Percentiles rank a stretch among this genome's conserved stretches.
These are phyloP conservation scores for Xiphophorus maculatus DNA, from an alignment of 2,113 vertebrate species.

Conservation along the genomic window DNA sequence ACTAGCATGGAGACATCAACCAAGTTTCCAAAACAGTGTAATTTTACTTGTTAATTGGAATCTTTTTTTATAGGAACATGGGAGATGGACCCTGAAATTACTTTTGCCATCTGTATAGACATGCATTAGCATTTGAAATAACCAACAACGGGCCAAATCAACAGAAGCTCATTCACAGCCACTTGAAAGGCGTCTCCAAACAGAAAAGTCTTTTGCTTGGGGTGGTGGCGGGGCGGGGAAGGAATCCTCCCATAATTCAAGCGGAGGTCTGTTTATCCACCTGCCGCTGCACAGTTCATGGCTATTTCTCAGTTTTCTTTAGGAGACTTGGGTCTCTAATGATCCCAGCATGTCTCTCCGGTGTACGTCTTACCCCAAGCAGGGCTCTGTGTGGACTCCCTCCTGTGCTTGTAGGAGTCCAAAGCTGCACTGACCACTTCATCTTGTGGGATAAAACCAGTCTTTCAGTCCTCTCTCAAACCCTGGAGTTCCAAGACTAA, in stretches of 20 bases:
- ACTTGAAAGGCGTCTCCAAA: constrained; percentile 47
- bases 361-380: constrained; percentile 61
- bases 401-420: constrained; percentile 43
- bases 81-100: constrained; percentile 68
- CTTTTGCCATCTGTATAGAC: constrained; percentile 68
- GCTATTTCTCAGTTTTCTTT: constrained; percentile 61
- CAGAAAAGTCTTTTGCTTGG: constrained; percentile 32
- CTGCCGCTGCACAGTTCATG: constrained; percentile 62
- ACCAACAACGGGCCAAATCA: constrained; percentile 52
- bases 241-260: constrained; percentile 49
- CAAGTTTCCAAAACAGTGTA: constrained; percentile 38
- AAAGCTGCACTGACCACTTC: constrained; percentile 70
- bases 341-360: constrained; percentile 62
- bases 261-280: constrained; percentile 65
- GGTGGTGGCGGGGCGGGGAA: not conserved
- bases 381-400: constrained; percentile 46
- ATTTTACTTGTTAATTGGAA: constrained; percentile 55
- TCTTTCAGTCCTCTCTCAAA: constrained; percentile 55
- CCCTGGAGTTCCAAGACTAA: constrained; percentile 37
- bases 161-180: constrained; percentile 56
- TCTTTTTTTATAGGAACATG: constrained; percentile 53
- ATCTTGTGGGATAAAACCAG: constrained; percentile 69
- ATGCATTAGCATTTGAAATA: constrained; percentile 74
- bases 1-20: constrained; percentile 30
- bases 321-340: constrained; percentile 57